Evolutionary conservation across 2,113 vertebrate genomes (phyloP).

Genomic region (Corapipo altera): DNA sequence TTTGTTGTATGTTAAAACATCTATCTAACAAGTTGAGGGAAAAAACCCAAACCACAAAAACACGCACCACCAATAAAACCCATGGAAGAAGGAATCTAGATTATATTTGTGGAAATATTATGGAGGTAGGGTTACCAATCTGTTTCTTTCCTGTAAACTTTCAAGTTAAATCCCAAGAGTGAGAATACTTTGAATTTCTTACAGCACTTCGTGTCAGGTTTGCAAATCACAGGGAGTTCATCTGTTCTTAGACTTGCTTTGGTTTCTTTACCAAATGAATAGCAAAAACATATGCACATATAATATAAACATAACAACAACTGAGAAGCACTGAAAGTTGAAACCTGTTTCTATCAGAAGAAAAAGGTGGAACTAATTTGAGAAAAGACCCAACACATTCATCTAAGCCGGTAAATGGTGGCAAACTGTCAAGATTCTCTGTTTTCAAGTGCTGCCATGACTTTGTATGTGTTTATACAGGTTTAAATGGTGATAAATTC

Average conservation of each 20-base stretch:
- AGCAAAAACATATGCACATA: neutral
- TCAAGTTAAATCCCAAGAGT: neutral
- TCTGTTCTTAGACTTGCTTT: neutral
- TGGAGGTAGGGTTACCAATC: neutral
- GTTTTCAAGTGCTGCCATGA: neutral
- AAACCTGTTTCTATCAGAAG: neutral
- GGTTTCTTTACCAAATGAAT: neutral
- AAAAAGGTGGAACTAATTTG: neutral
- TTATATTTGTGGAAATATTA: neutral
- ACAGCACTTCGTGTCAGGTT: neutral
- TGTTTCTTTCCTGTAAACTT: neutral
- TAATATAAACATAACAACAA: neutral
- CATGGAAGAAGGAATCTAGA: neutral
- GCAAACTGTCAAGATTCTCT: neutral
- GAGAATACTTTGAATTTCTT: neutral
- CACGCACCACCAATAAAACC: neutral
- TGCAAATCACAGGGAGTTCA: neutral
- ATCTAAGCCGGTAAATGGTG: neutral
- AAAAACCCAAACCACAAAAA: neutral
- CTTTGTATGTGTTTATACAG: neutral
- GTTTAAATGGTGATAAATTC: neutral
- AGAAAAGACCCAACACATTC: neutral
- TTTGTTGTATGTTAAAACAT: neutral
- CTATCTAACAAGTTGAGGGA: neutral
- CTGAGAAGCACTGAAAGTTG: neutral